Percentiles rank a stretch among this genome's conserved stretches.
Conservation (phyloP, 30 jellyfish, hydroid and myxozoan species). For the Cassiopea andromeda region DNA sequence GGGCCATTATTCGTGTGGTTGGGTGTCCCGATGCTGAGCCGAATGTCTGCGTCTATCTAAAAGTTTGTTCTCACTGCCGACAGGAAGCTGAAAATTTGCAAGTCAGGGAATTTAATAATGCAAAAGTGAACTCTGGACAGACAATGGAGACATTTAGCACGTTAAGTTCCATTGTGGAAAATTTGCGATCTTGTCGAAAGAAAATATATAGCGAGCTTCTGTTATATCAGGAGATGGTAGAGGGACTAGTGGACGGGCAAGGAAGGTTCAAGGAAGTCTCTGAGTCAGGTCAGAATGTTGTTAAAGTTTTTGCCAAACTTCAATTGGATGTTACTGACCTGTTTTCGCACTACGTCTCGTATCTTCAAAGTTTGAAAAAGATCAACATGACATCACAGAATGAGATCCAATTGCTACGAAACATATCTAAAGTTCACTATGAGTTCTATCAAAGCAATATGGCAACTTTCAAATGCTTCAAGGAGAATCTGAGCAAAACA, state of each 20-base stretch:
- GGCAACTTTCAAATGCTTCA: conserved; percentile 65
- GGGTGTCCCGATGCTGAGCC: conserved; percentile 98
- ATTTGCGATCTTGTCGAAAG: conserved; percentile 31
- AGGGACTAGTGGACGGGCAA: conserved; percentile 53
- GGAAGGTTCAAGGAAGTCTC: conserved; percentile 53
- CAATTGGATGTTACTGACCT: conserved; percentile 84
- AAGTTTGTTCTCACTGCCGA: conserved; percentile 77
- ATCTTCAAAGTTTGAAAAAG: conserved; percentile 57
- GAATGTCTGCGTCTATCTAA: conserved; percentile 70
- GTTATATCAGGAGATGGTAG: conserved; percentile 87
- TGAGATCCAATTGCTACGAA: conserved; percentile 63
- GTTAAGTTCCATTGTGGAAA: conserved; percentile 11
- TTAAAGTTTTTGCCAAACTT: conserved; percentile 74
- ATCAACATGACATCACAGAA: conserved; percentile 42
- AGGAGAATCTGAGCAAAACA: conserved; percentile 59
- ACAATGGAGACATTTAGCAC: conserved; percentile 9
- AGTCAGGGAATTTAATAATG: conserved; percentile 48
- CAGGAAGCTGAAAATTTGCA: conserved; percentile 83
- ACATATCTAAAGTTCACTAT: conserved; percentile 33
- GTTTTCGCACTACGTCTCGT: conserved; percentile 61
- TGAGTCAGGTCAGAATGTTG: conserved; percentile 55
- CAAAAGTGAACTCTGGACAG: conserved; percentile 6
- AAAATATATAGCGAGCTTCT: conserved; percentile 56
- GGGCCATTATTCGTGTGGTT: conserved; percentile 82
- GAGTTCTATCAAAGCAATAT: conserved; percentile 55